Evolutionary conservation across 2,113 vertebrate species (phyloP), one percentile per base, ranked within the genome.

Genomic region (Dipodomys merriami): DNA sequence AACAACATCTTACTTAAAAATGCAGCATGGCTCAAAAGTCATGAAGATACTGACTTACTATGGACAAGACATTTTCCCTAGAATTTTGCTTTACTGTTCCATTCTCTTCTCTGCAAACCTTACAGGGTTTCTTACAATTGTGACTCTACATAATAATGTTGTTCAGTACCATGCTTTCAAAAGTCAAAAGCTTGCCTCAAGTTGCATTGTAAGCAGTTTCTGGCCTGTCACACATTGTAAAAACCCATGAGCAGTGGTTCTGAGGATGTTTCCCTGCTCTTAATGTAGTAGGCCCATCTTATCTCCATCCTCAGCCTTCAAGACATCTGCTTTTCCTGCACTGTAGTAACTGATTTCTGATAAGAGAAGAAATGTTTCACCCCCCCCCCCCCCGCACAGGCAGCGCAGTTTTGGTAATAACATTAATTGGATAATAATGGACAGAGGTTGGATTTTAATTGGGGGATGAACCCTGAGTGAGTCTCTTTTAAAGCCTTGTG

Each of bases 311-410:
- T 25, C n/a, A 20, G 8, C 29, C 33, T 29, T 33, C 27, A 0
- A 67, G 18, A 35, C 1, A 76, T 4, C 29, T 25, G 81, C 33
- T 57, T 74, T 39, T 27, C 46, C n/a, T 33, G 9, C 2, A 44
- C 6, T 1, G 0, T 6, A 0, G 1, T 35, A 27, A 23, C 18
- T 10, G 7, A 69, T 7, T 2, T 18, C 64, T 20, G 27, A 25
- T 5, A 67, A 90, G 27, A 76, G 72, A 73, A 57, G 5, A 0
- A 5, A 30, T 30, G 29, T 19, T n/a, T 64, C 15, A 10, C 8
- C 12, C 1, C n/a, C 86, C 5, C 0, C 15, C 8, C 8, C 12
- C 1, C n/a, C 86, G 5, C 0, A 15, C 16, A 39, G 1, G 53
- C 62, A 83, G 5, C 1, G 46, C 15, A 33, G n/a, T 91, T 15